A percentile compares a stretch with the other conserved stretches of the same genome.
Evolutionary conservation across 2,113 vertebrate genomes (phyloP).

Genomic region (Lepus europaeus): DNA sequence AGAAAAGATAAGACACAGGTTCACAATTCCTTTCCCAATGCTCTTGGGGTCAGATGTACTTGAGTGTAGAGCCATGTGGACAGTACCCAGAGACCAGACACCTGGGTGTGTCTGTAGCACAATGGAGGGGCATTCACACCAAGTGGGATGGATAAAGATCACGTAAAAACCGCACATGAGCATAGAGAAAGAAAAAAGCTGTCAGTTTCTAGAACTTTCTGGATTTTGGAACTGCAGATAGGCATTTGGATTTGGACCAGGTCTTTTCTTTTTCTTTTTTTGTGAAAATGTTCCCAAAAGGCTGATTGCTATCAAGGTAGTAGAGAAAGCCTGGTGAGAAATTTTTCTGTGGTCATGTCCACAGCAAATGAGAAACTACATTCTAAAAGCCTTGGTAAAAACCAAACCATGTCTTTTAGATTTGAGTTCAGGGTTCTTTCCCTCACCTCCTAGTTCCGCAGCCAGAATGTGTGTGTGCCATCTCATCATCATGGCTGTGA

Average conservation of each 20-base stretch:
- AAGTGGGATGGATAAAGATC: not conserved
- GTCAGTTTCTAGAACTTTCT: constrained; percentile 7
- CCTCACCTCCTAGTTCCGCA: not conserved
- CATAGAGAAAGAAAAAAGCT: not conserved
- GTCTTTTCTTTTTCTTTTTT: not conserved
- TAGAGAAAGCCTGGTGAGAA: no score
- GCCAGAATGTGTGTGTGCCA: not conserved
- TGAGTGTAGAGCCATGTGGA: not conserved
- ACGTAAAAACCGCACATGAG: not conserved
- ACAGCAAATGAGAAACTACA: no score
- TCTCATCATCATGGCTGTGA: not conserved
- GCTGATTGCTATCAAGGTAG: no score
- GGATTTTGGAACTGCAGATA: constrained; percentile 31
- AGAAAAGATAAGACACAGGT: not conserved
- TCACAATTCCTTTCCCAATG: constrained; percentile 52
- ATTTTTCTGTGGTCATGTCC: no score
- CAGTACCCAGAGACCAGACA: not conserved
- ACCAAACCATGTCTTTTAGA: not conserved
- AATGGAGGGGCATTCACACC: not conserved
- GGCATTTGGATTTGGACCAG: not conserved
- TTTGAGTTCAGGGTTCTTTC: not conserved
- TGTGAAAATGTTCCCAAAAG: no score
- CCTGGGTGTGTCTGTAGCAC: not conserved
- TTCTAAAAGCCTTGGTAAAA: no score
- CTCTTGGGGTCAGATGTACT: not conserved